Evolutionary conservation across 2,797 vertebrate species (phyloP).

Genomic region (Orestias chungarensis): DNA sequence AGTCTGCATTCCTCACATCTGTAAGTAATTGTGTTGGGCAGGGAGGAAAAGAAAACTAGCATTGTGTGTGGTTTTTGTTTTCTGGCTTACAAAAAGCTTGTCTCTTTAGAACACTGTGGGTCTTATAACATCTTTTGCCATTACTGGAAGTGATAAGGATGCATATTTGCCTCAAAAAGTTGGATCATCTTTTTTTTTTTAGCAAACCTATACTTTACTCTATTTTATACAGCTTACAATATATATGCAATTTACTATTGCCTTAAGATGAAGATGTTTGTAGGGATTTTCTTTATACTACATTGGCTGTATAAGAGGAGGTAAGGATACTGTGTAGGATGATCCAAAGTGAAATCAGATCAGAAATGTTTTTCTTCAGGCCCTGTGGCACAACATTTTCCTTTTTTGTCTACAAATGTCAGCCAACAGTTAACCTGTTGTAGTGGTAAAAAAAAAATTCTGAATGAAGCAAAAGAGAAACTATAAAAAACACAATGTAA

Average conservation of each 20-base stretch:
- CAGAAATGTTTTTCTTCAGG: background rate
- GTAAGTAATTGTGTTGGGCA: slow-evolving; percentile 34
- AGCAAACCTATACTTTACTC: too few species aligned
- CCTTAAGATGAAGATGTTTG: background rate
- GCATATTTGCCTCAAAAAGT: background rate
- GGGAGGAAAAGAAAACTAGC: background rate
- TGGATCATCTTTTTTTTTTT: too few species aligned
- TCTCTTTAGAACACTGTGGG: background rate
- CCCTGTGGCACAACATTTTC: background rate
- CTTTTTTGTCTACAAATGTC: background rate
- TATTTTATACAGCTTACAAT: too few species aligned
- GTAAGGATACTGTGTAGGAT: background rate
- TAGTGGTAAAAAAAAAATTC: background rate
- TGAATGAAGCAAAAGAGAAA: background rate
- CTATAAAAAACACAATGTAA: too few species aligned
- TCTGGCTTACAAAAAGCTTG: background rate
- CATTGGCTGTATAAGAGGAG: background rate
- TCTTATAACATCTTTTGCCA: background rate
- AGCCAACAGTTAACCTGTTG: background rate
- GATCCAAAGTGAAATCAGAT: too few species aligned
- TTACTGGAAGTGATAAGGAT: background rate
- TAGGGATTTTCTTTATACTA: background rate
- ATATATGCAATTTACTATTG: too few species aligned
- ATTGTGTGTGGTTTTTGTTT: background rate
- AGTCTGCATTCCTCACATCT: slow-evolving; percentile 50